Evolutionary conservation across 2,797 vertebrate genomes (phyloP).

Genomic region (Chanos chanos): DNA sequence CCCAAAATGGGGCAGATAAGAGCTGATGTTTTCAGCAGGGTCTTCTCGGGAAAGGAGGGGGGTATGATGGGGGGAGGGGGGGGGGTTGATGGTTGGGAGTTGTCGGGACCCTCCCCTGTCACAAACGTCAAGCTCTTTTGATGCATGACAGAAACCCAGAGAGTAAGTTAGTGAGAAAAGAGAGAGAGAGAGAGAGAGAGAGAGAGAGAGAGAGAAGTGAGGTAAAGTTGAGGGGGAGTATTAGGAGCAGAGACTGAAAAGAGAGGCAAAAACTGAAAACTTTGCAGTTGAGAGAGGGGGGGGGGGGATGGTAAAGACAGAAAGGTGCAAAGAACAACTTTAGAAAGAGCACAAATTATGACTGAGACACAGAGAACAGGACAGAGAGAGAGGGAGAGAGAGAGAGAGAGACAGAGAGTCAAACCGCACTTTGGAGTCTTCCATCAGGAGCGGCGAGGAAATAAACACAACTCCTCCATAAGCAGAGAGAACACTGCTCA

Average conservation of each 20-base stretch:
- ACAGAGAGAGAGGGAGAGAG: conserved; percentile 6
- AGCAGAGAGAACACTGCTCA: too few species aligned
- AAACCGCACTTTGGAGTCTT: too few species aligned
- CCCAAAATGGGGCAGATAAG: conserved; percentile 72
- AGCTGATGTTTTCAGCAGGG: conserved; percentile 60
- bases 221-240: conserved; percentile 38
- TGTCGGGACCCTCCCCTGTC: conserved; percentile 70
- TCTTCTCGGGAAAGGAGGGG: conserved; percentile 41
- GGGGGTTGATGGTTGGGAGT: conserved; percentile 57
- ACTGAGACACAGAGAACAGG: too few species aligned
- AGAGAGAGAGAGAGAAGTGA: too few species aligned
- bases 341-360: too few species aligned
- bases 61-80: conserved; percentile 47
- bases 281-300: conserved; percentile 48
- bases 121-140: conserved; percentile 70
- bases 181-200: conserved; percentile 34
- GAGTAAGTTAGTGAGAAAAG: conserved; percentile 32
- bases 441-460: too few species aligned
- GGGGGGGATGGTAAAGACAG: conserved; percentile 49
- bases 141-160: conserved; percentile 54
- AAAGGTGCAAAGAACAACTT: conserved; percentile 49
- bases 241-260: conserved; percentile 6
- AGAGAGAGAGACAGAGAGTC: conserved; percentile 35
- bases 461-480: too few species aligned
- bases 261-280: conserved; percentile 37